Evolutionary conservation across 2,797 vertebrate genomes (phyloP), one percentile per base, ranked within the genome.

Genomic region (Acestrorhynchus altus): DNA sequence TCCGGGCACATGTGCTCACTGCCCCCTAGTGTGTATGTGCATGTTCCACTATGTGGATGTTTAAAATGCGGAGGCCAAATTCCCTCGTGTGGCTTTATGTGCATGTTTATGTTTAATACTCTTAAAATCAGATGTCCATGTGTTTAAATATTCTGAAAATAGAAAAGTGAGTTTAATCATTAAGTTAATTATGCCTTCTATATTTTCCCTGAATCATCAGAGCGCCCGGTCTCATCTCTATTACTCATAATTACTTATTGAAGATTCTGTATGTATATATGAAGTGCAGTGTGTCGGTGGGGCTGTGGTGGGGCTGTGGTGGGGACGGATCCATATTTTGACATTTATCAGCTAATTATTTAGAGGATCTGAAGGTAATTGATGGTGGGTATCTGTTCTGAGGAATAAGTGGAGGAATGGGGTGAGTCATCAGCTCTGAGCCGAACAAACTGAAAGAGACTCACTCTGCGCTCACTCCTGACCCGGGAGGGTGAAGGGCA

Each of bases 191-290:
- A n/a, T 28, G 1, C 22, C 54, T 10, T 20, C 22, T 56, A 56
- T 24, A 6, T 54, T 59, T 28, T 59, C 16, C 4, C 56, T 28
- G n/a, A 9, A 42, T 51, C 57, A 65, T 63, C 13, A 3, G 10
- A 75, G 49, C 18, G 26, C 10, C 28, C 64, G 40, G 67, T 57
- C 46, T 76, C 64, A 76, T 71, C 61, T 71, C 28, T 71, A 39
- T 75, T 76, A 75, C 52, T 56, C 63, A 71, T 80, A 76, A 80
- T 76, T 64, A 76, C 69, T 54, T 80, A 80, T 80, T 76, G 67
- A 71, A 76, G 73, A 64, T 63, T 63, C 40, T 52, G 42, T 70
- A 26, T 76, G 42, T 79, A 56, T 83, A 57, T 57, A 61, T 79
- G 15, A 18, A 31, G 24, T n/a, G 18, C 20, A 24, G 7, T 49